A percentile compares a stretch with the other conserved stretches of the same genome.
Conservation (phyloP, 1,140 invertebrate species). For the Lutraria rhynchaena region DNA sequence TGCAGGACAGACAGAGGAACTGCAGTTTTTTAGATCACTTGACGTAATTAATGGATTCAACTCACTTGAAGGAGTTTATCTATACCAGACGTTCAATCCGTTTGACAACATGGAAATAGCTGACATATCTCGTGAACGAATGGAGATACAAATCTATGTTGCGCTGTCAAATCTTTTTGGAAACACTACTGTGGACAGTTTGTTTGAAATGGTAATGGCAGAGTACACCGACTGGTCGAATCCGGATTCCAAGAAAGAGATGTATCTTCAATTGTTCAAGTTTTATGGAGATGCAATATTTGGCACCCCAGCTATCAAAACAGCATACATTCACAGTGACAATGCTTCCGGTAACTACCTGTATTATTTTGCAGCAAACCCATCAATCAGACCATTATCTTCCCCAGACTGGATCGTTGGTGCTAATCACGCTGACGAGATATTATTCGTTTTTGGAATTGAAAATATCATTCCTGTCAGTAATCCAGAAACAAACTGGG, state of each 20-base stretch:
- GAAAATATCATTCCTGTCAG: not conserved
- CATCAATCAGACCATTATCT: not conserved
- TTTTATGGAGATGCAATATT: not conserved
- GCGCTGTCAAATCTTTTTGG: no score
- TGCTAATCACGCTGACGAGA: constrained; percentile 7
- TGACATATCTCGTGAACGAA: no score
- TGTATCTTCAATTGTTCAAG: not conserved
- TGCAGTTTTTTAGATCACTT: constrained; percentile 47
- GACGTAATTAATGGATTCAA: constrained; percentile 43
- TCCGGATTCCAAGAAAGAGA: not conserved
- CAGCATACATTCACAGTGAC: not conserved
- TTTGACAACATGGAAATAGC: no score
- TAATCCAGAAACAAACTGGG: constrained; percentile 5
- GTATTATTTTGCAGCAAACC: constrained; percentile 2
- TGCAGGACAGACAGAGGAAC: not conserved
- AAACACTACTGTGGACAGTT: no score
- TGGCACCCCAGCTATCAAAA: not conserved
- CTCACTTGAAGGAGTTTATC: constrained; percentile 27
- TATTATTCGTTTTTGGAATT: not conserved
- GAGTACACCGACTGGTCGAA: constrained; percentile 16
- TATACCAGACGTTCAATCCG: no score
- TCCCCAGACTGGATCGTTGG: not conserved
- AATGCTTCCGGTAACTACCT: not conserved
- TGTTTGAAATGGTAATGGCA: not conserved
- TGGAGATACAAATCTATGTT: no score